Evolutionary conservation across 1,140 invertebrate species (phyloP).

Genomic region (Drosophila neocordata): DNA sequence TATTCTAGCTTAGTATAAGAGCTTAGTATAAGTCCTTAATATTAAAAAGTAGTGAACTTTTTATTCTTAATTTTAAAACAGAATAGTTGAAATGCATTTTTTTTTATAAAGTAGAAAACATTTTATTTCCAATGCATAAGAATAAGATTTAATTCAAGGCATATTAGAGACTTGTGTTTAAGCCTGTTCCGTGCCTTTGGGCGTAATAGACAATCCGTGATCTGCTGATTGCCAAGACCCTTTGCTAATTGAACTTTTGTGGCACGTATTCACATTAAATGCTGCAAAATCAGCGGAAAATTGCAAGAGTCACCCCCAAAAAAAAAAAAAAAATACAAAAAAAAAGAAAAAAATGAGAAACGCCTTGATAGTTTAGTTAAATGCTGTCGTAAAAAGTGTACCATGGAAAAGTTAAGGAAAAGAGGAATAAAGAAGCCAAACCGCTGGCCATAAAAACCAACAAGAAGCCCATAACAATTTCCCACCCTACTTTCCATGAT

Average conservation of each 20-base stretch:
- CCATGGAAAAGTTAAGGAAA: background rate
- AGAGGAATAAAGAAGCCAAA: constrained; percentile 1
- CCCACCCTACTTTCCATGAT: constrained; percentile 64
- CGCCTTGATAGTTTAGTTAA: constrained; percentile 71
- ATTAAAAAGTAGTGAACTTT: too few species aligned
- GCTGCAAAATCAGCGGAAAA: constrained; percentile 56
- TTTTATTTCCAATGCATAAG: background rate
- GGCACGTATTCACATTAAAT: constrained; percentile 70
- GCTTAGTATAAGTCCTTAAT: too few species aligned
- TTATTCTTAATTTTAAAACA: too few species aligned
- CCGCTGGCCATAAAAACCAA: constrained; percentile 44
- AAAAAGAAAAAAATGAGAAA: constrained; percentile 26
- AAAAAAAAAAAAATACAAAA: background rate
- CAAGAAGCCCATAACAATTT: constrained; percentile 24
- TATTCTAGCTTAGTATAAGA: too few species aligned
- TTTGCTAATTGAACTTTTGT: constrained; percentile 48
- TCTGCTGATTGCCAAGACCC: constrained; percentile 23
- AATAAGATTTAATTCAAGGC: constrained; percentile 8
- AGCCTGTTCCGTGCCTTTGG: constrained; percentile 42
- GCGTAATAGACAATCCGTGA: constrained; percentile 64
- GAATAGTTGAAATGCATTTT: too few species aligned
- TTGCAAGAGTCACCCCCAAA: constrained; percentile 4
- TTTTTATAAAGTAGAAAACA: too few species aligned
- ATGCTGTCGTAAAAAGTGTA: constrained; percentile 64
- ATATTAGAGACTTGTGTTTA: constrained; percentile 45